These are phyloP conservation scores for Alentia gelatinosa DNA, from an alignment of 2,888 invertebrate genomes.

Conservation along the genomic window DNA sequence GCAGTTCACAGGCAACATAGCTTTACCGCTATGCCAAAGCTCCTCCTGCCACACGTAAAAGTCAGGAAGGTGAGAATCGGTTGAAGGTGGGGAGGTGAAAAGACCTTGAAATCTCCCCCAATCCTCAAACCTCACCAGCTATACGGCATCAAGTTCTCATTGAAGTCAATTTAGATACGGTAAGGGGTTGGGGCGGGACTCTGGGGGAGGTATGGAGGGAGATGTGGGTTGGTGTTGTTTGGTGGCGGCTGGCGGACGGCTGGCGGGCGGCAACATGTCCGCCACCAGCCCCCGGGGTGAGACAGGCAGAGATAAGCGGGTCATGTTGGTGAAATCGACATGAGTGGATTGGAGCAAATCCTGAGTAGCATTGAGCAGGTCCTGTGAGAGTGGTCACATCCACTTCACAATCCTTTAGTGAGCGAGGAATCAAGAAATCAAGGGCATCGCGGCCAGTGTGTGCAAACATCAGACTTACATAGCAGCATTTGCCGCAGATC, in stretches of 20 bases:
- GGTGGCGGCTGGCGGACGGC: not conserved
- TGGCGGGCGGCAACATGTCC: not conserved
- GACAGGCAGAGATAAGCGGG: not conserved
- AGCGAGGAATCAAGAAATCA: not conserved
- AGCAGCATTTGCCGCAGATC: too few relatives aligned
- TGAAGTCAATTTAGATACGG: conserved; percentile 37
- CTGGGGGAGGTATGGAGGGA: not conserved
- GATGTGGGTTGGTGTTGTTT: not conserved
- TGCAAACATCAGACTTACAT: too few relatives aligned
- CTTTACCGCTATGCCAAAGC: too few relatives aligned
- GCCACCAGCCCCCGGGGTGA: not conserved
- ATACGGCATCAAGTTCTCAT: not conserved
- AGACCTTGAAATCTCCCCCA: too few relatives aligned
- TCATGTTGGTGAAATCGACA: not conserved
- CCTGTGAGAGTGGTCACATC: not conserved
- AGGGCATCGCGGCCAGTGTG: too few relatives aligned
- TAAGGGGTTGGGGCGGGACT: not conserved
- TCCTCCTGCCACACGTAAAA: too few relatives aligned
- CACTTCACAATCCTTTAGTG: not conserved
- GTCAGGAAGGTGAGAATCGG: too few relatives aligned
- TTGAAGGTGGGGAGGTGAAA: too few relatives aligned
- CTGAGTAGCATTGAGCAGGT: not conserved
- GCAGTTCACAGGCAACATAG: too few relatives aligned
- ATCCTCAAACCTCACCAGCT: not conserved
- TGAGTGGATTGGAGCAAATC: not conserved